phyloP scores from a whole-genome alignment of 2,113 vertebrate species.

The Australoheros scitulus region DNA sequence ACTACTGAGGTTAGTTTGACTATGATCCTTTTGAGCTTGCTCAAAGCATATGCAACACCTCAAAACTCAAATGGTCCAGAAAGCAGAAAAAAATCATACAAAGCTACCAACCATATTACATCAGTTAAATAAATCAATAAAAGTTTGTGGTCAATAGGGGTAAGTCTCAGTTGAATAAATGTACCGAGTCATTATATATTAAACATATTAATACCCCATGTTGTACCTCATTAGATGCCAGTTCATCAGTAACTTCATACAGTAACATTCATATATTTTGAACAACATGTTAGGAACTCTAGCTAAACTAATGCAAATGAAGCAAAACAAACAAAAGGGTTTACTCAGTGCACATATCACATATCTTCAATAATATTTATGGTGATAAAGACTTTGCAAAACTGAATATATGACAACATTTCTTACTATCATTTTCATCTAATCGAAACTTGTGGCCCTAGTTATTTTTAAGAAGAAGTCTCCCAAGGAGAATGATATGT shows the following conservation, averaged over 20 bases:
- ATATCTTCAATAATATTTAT: not conserved
- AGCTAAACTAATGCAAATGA: not conserved
- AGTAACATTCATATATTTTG: too few relatives aligned
- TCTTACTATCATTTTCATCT: not conserved
- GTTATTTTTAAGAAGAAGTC: conserved; percentile 24
- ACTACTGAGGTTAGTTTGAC: not conserved
- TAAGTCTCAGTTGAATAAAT: too few relatives aligned
- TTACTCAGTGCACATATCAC: not conserved
- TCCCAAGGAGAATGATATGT: not conserved
- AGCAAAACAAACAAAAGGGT: not conserved
- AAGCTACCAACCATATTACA: too few relatives aligned
- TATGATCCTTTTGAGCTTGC: not conserved
- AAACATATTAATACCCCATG: not conserved
- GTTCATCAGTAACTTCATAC: not conserved
- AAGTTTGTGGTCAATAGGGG: too few relatives aligned
- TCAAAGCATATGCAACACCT: not conserved
- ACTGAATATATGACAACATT: too few relatives aligned
- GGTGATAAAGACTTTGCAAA: not conserved
- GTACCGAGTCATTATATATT: not conserved
- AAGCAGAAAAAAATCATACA: too few relatives aligned
- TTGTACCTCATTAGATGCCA: not conserved
- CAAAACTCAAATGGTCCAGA: too few relatives aligned
- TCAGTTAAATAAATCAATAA: too few relatives aligned
- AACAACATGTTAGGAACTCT: not conserved
- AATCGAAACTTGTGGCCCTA: not conserved